Evolutionary conservation across 2,797 vertebrate species (phyloP), one percentile per base, ranked within the genome.

Genomic region (Cyclopterus lumpus): DNA sequence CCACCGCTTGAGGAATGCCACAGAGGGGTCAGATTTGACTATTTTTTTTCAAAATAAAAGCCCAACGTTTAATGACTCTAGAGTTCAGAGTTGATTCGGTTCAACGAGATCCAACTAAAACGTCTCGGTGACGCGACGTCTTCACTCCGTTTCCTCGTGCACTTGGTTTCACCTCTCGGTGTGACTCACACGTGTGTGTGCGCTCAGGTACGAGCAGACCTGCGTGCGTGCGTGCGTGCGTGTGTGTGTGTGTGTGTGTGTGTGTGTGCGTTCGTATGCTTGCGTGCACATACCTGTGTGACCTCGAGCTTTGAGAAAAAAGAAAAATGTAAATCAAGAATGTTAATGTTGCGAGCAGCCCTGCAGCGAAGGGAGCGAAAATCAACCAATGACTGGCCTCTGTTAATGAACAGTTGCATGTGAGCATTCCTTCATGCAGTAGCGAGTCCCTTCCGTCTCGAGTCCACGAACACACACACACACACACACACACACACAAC

Each of bases 1-100:
- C 5, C 75, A 62, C 79, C 83, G 66, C 78, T 65, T 12, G n/a
- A 87, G 89, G 90, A 91, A 92, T 93, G 91, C 55, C 76, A 83
- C 71, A 42, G 72, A 40, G n/a, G 61, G 62, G 68, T 73, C 66
- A 22, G 49, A 71, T 70, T 85, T 2, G 8, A 32, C n/a, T n/a
- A n/a, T n/a, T n/a, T n/a, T n/a, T 42, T 58, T 14, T 74, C 34
- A 59, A 44, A 69, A 34, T 36, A 55, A 65, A 62, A 60, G 36
- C 26, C 15, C 18, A 4, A 0, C 1, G 26, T 62, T 70, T 24
- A 18, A 63, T 54, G 20, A n/a, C 5, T n/a, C 22, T 18, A 49
- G 15, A 15, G 20, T 26, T 67, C 22, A 42, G 14, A 49, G 9
- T 22, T 20, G 1, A 15, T 59, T 44, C 6, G 40, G 36, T 64